Evolutionary conservation across 2,888 invertebrate species (phyloP), one percentile per base, ranked within the genome.

Genomic region (Idaea dimidiata): DNA sequence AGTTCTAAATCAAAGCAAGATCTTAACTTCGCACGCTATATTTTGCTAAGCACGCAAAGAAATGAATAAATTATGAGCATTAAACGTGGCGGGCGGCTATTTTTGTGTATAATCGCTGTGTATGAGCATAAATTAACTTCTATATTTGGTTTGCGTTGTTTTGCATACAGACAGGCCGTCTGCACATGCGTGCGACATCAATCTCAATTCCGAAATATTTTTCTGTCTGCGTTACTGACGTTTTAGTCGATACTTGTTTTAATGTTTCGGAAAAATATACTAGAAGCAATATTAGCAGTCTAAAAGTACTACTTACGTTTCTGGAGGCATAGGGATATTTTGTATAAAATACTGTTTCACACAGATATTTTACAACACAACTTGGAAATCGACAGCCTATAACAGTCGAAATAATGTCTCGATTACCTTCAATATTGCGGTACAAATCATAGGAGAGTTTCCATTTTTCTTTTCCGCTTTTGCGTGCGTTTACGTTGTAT

Each of bases 171-270:
- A 79, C 89, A 86, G 79, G 81, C 87, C 90, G 90, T 91, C 91
- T 91, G 89, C 90, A 90, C 91, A 90, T 91, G 91, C 91, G 91
- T 88, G 89, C 86, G 83, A 88, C 91, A 92, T 92, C 89, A 88
- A 91, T 91, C 91, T 91, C 89, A 91, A 90, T 91, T 90, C 89
- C 88, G 83, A 86, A 90, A 90, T 91, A 90, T 92, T 91, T 91
- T 91, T 90, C 85, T 81, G 90, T 90, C 88, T 89, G 87, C 80
- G 76, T 73, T 72, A 74, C 75, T 72, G 71, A 68, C 57, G 66
- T 59, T 58, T 54, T 61, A 57, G 65, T 66, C 61, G 62, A 63
- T 62, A 63, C 61, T 60, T 64, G 58, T 66, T 64, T 64, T 62
- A 24, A 24, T 24, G 24, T 5, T 43, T 43, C 10, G 43, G 57